These are phyloP conservation scores for Candidula unifasciata DNA, from an alignment of 2,888 invertebrate genomes.

Conservation along the genomic window DNA sequence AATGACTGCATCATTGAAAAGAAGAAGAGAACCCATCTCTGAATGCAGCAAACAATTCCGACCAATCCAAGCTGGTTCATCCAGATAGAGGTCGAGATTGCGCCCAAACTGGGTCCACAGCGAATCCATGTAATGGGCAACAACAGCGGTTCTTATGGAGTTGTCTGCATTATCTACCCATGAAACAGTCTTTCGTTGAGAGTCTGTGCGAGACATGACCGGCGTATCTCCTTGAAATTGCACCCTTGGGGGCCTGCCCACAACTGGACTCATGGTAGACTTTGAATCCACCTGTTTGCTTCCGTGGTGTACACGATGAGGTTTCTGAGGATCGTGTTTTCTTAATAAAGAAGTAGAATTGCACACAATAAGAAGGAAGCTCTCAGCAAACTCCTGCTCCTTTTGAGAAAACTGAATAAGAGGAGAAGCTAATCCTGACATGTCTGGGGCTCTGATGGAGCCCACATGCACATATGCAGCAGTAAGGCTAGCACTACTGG, in stretches of 20 bases:
- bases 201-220: slow-evolving; percentile 69
- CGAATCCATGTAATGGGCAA: slow-evolving; percentile 71
- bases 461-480: slow-evolving; percentile 70
- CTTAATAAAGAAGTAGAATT: slow-evolving; percentile 74
- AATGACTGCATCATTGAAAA: slow-evolving; percentile 67
- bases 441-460: slow-evolving; percentile 70
- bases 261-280: slow-evolving; percentile 56
- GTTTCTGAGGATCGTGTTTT: slow-evolving; percentile 60
- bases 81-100: slow-evolving; percentile 69
- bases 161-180: slow-evolving; percentile 76
- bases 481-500: slow-evolving; percentile 69
- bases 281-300: slow-evolving; percentile 46
- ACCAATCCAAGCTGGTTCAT: slow-evolving; percentile 71
- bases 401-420: slow-evolving; percentile 71
- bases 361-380: slow-evolving; percentile 75
- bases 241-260: slow-evolving; percentile 54
- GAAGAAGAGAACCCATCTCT: slow-evolving; percentile 68
- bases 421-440: slow-evolving; percentile 70
- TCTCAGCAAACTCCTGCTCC: slow-evolving; percentile 75
- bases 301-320: slow-evolving; percentile 41
- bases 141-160: slow-evolving; percentile 69
- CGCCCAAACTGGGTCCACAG: slow-evolving; percentile 74
- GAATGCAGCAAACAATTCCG: slow-evolving; percentile 62
- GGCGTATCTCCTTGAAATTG: slow-evolving; percentile 63
- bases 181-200: slow-evolving; percentile 74